Base-by-base conservation (phyloP, 1,140 invertebrate species). In the Neoseiulus cucumeris region DNA sequence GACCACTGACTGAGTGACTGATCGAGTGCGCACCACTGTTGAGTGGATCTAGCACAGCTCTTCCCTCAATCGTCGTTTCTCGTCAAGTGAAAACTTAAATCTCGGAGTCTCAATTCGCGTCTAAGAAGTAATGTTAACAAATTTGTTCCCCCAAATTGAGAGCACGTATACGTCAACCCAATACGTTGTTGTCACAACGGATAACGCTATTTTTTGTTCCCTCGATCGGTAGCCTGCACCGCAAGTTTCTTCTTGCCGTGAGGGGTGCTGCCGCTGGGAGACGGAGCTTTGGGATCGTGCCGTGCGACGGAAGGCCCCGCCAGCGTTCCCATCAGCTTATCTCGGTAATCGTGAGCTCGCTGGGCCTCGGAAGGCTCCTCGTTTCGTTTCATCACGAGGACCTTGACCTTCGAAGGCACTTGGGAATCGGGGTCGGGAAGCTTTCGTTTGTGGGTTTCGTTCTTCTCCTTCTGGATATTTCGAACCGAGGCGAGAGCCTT, bases 211-310 rank as follows among this genome's bases (percentile, higher is more conserved):
- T 39, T 59, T 20, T 59, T 25, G 22, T 59, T 59, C 25, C 33
- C 33, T 59, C 51, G 51, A 25, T 59, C 51, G 22, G 51, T 59
- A 29, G 51, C 51, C 51, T 59, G 51, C 22, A 59, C 51, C 22
- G 51, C 51, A 14, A 59, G 51, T 59, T 59, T 59, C 51, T 59
- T 59, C 51, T 59, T 59, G 22, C 51, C 51, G 33, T 59, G 51
- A 29, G 51, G 51, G 14, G 51, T 59, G 22, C 51, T 59, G 22
- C 51, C 51, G 51, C 51, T 59, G 1, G 51, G 51, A 59, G 51
- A 59, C 14, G 51, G 51, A 29, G 51, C 51, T 59, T 59, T 59
- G 51, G 51, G 51, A 59, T 59, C 51, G 22, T 59, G 51, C 25
- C 51, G 51, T 14, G 33, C 33, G 17, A 59, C 14, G 4, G 51